Evolutionary conservation across 2,888 invertebrate genomes (phyloP).

Genomic region (Arge pagana): DNA sequence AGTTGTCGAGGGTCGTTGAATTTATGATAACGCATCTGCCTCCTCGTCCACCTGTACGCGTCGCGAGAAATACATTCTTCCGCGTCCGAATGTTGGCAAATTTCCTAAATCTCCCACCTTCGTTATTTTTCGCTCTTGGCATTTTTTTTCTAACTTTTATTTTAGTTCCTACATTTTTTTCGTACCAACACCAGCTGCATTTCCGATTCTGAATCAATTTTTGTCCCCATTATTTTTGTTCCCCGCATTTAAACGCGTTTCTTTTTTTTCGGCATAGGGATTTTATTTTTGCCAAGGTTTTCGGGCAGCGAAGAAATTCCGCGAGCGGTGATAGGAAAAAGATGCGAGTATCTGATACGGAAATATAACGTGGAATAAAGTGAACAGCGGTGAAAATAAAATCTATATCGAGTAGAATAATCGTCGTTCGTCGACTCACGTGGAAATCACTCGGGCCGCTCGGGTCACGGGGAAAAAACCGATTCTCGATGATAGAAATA

Average conservation of each 20-base stretch:
- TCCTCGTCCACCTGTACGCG: slow-evolving; percentile 2
- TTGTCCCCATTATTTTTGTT: not conserved
- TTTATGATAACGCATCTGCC: slow-evolving; percentile 24
- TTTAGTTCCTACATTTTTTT: slow-evolving; percentile 2
- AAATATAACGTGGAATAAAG: not conserved
- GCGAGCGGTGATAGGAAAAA: not conserved
- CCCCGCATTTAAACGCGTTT: not conserved
- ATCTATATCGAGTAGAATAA: too few species aligned
- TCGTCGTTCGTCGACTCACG: too few species aligned
- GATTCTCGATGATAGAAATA: not conserved
- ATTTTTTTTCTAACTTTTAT: too few species aligned
- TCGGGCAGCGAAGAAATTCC: not conserved
- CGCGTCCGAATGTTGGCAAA: too few species aligned
- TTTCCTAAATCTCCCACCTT: too few species aligned
- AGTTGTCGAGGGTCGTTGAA: slow-evolving; percentile 14
- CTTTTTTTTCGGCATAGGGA: too few species aligned
- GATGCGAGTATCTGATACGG: not conserved
- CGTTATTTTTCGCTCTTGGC: too few species aligned
- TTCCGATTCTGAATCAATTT: too few species aligned
- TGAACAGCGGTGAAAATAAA: not conserved
- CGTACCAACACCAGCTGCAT: too few species aligned
- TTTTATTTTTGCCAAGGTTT: not conserved
- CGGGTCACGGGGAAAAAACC: not conserved
- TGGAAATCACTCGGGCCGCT: too few species aligned
- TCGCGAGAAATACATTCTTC: not conserved